A percentile compares a stretch with the other conserved stretches of the same genome.
Evolutionary conservation across 2,888 invertebrate genomes (phyloP).

Genomic region (Operophtera brumata): DNA sequence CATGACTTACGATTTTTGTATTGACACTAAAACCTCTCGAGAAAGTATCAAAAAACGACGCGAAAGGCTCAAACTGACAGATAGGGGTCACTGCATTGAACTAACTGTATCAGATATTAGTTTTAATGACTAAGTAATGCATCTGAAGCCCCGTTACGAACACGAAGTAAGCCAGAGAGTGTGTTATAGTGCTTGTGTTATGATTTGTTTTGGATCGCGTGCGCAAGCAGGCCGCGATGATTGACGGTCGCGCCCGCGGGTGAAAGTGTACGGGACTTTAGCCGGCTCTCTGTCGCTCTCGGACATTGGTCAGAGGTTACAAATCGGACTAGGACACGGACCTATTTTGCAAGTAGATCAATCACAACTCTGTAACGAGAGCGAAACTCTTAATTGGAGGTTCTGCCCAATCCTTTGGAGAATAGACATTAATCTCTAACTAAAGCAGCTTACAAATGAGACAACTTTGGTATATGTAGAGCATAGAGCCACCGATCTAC

Average conservation of each 20-base stretch:
- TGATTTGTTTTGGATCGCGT: conserved; percentile 18
- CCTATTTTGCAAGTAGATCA: background rate
- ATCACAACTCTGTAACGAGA: background rate
- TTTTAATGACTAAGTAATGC: conserved; percentile 31
- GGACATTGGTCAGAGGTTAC: conserved; percentile 34
- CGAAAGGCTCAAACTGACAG: conserved; percentile 27
- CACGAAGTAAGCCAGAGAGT: conserved; percentile 1
- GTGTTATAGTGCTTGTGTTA: conserved; percentile 16
- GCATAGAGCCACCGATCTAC: too few relatives aligned
- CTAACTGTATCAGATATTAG: conserved; percentile 31
- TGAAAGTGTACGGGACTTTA: conserved; percentile 58
- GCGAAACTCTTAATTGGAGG: background rate
- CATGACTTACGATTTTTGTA: conserved; percentile 5
- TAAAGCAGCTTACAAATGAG: too few relatives aligned
- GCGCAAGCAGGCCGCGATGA: conserved; percentile 34
- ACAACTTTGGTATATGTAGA: too few relatives aligned
- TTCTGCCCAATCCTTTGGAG: background rate
- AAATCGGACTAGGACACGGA: conserved; percentile 22
- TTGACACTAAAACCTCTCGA: conserved; percentile 18
- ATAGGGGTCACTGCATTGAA: conserved; percentile 29
- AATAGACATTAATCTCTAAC: too few relatives aligned
- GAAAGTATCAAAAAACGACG: conserved; percentile 15
- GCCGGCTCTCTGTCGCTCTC: conserved; percentile 30
- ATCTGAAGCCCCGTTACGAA: conserved; percentile 27
- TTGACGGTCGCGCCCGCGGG: conserved; percentile 40